A percentile compares a stretch with the other conserved stretches of the same genome.
phyloP scores from a whole-genome alignment of 1,140 invertebrate species.

The Cryptotermes secundus region DNA sequence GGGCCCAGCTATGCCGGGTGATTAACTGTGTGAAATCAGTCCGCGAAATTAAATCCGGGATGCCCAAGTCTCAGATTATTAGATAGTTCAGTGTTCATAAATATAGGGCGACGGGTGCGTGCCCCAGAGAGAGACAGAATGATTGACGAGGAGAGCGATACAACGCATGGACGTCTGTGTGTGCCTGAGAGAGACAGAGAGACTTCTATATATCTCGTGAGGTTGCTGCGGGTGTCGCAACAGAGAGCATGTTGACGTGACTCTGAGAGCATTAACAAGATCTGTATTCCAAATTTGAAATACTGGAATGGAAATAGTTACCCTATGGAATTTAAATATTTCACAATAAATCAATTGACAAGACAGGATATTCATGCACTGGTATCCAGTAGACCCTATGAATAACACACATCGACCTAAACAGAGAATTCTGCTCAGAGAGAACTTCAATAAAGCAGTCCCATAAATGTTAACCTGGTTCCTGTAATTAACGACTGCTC shows the following conservation, averaged over 20 bases:
- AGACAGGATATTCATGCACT: too few species aligned
- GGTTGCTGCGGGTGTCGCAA: background rate
- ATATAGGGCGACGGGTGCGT: conserved; percentile 24
- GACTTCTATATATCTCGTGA: background rate
- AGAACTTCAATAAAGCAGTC: too few species aligned
- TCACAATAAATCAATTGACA: background rate
- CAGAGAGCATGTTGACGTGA: background rate
- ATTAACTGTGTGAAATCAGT: conserved; percentile 36
- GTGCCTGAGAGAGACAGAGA: background rate
- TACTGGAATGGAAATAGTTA: background rate
- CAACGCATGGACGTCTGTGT: too few species aligned
- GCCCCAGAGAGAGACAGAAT: conserved; percentile 12
- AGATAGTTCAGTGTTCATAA: conserved; percentile 36
- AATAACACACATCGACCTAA: too few species aligned
- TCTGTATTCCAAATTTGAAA: background rate
- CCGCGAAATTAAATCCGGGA: conserved; percentile 36
- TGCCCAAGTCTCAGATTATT: conserved; percentile 35
- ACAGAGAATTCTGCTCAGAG: too few species aligned
- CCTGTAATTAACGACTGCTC: too few species aligned
- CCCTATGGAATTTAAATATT: background rate
- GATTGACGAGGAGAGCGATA: background rate
- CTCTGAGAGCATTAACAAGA: background rate
- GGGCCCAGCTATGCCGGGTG: conserved; percentile 21
- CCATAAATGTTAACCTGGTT: too few species aligned
- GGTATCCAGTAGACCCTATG: too few species aligned